Base-by-base conservation (phyloP, 2,797 vertebrate species). In the Thunnus albacares region DNA sequence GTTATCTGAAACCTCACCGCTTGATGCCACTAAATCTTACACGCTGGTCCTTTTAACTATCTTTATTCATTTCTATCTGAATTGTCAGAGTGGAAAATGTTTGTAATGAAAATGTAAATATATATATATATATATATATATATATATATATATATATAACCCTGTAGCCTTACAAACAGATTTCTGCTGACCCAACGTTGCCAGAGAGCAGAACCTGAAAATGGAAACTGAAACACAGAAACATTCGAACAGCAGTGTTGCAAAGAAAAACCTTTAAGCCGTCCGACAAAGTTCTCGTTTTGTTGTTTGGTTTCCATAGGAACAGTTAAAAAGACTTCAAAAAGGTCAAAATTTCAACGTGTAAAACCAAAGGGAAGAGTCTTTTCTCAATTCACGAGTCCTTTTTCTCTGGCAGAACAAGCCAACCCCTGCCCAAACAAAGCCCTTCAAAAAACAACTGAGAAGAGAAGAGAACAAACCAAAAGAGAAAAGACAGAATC, bases 301-400 rank as follows among this genome's bases (percentile, higher is more conserved):
- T 70, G 77, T 84, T 81, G 90, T 87, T 90, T 87, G 90, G 85
- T 92, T 93, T 93, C 91, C 94, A 93, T 92, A 91, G 92, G 87
- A 94, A 93, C 89, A 87, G 89, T 92, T 94, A 92, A 92, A 93
- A 92, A 93, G 80, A 87, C 82, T 89, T 92, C 43, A 85, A 92
- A 92, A 92, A 87, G 83, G 85, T 86, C 85, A 83, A 90, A 82
- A 90, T 85, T 77, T 87, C 68, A 85, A 87, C 7, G 41, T 92
- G 90, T 93, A 91, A 92, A 93, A 91, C 82, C 79, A 80, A 88
- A 85, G 79, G 56, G 51, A 81, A 71, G 84, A 87, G 84, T 90
- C 81, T 86, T 88, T 86, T 87, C 81, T 86, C 77, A 53, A 74
- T 82, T 77, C 61, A 75, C 78, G 75, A 91, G 86, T 91, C 87